Evolutionary conservation across 2,888 invertebrate species (phyloP).

Genomic region (Rhamphomyia laevipes): DNA sequence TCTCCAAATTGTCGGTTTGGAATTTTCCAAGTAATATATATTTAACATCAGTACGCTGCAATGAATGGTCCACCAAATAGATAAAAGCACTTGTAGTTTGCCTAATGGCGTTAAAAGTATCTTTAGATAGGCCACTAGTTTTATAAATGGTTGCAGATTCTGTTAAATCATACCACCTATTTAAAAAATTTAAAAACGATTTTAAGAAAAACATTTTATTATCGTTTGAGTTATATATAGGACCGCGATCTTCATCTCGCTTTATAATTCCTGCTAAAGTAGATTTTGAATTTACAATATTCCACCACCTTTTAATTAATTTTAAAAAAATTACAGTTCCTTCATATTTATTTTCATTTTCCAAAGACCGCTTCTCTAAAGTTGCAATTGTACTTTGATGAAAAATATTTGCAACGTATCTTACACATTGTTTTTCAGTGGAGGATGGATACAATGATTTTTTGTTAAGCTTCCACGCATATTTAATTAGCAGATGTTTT

Average conservation of each 20-base stretch:
- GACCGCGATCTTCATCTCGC: not conserved
- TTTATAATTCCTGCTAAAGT: not conserved
- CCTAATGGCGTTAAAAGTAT: not conserved
- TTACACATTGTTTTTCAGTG: not conserved
- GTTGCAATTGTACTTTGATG: not conserved
- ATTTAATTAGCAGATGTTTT: not conserved
- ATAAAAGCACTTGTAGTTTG: not conserved
- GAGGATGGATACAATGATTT: not conserved
- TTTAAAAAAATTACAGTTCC: not conserved
- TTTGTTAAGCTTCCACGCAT: not conserved
- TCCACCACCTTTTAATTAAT: not conserved
- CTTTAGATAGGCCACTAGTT: not conserved
- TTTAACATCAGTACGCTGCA: not conserved
- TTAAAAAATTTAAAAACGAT: not conserved
- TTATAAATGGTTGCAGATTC: too few relatives aligned
- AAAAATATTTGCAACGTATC: not conserved
- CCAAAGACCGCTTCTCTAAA: not conserved
- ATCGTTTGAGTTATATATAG: not conserved
- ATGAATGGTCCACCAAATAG: not conserved
- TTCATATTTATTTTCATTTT: not conserved
- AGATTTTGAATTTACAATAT: not conserved
- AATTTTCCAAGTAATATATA: not conserved
- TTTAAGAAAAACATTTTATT: not conserved
- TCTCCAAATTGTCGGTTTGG: not conserved
- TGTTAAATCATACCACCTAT: not conserved